Percentiles rank a stretch among this genome's conserved stretches.
These are phyloP conservation scores for Ophthalmotilapia sp. DNA, from an alignment of 2,113 vertebrate species.

Conservation along the genomic window DNA sequence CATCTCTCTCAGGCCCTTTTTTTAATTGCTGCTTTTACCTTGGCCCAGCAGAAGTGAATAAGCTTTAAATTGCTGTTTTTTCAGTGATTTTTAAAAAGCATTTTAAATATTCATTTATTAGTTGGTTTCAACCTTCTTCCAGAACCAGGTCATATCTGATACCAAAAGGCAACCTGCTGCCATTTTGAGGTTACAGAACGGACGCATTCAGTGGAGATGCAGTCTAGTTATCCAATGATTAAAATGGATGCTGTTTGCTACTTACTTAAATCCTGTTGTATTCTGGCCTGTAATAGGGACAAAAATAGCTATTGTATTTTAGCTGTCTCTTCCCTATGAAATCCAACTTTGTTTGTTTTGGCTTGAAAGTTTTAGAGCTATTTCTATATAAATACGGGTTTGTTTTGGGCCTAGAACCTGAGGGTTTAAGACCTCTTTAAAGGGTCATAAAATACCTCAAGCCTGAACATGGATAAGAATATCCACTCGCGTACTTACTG, in stretches of 20 bases:
- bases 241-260: neutral
- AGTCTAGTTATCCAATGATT: neutral
- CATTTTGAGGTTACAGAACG: neutral
- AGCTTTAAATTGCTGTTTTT: neutral
- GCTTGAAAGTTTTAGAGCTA: neutral
- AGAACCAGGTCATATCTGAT: neutral
- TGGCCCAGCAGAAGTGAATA: neutral
- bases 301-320: neutral
- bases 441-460: neutral
- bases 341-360: neutral
- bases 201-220: neutral
- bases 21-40: neutral
- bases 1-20: neutral
- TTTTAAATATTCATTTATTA: neutral
- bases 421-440: neutral
- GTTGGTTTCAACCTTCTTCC: neutral
- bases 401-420: neutral
- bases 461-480: neutral
- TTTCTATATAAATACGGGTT: neutral
- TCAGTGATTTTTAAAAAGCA: neutral
- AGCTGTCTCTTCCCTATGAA: neutral
- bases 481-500: neutral
- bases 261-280: neutral
- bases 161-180: neutral
- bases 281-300: neutral